Conservation (phyloP, 2,113 vertebrate genomes). For the Oryzias celebensis region DNA sequence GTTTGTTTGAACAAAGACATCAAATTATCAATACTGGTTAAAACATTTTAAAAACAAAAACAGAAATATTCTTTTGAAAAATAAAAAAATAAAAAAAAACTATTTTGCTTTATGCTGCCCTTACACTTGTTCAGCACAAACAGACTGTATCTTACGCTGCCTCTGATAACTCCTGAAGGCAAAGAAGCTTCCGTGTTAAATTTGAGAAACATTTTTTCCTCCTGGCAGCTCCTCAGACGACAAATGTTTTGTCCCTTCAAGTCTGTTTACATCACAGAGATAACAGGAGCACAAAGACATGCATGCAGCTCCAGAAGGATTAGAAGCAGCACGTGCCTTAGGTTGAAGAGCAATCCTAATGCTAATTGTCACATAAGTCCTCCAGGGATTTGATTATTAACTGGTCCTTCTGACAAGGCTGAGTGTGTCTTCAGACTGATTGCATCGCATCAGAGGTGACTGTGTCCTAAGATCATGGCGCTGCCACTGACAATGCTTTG, state of each 20-base stretch:
- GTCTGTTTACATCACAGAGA: constrained; percentile 36
- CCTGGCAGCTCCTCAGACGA: constrained; percentile 10
- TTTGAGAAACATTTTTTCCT: constrained; percentile 13
- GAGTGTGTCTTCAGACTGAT: constrained; percentile 49
- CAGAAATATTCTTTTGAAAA: no score
- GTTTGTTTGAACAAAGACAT: no score
- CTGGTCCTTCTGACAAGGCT: constrained; percentile 42
- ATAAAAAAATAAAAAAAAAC: no score
- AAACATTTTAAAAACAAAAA: no score
- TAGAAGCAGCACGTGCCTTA: constrained; percentile 10
- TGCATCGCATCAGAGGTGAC: constrained; percentile 51
- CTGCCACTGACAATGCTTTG: constrained; percentile 17
- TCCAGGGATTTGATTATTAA: constrained; percentile 53
- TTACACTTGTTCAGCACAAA: no score
- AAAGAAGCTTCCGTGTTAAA: background rate
- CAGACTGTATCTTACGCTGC: no score
- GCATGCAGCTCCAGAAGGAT: constrained; percentile 9
- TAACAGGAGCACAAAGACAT: constrained; percentile 17
- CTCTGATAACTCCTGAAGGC: no score
- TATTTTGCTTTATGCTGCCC: no score
- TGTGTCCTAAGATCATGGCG: constrained; percentile 31
- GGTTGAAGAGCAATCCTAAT: constrained; percentile 37
- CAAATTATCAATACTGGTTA: no score
- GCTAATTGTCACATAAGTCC: constrained; percentile 49
- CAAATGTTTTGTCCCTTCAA: constrained; percentile 16